phyloP scores from a whole-genome alignment of 2,113 vertebrate genomes.

The Anser brachyrhynchus region DNA sequence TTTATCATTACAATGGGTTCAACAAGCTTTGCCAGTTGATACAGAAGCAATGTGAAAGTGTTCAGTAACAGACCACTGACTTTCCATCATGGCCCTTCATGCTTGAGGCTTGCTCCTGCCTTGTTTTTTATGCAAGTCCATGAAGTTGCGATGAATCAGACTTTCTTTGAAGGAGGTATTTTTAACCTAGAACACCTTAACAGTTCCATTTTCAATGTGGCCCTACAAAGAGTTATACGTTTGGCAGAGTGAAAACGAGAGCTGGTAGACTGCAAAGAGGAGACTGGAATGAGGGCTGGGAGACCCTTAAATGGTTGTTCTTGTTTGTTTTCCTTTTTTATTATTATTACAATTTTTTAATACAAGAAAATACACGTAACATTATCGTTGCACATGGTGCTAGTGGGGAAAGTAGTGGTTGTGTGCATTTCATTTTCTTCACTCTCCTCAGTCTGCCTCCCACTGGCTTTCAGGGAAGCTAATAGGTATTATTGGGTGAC shows the following conservation, averaged over 20 bases:
- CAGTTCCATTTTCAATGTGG: neutral
- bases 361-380: rapidly evolving
- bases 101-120: neutral
- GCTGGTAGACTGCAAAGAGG: neutral
- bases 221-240: neutral
- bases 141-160: neutral
- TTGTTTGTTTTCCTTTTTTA: neutral
- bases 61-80: neutral
- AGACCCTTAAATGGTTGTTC: neutral
- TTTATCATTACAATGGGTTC: neutral
- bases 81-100: rapidly evolving
- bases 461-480: neutral
- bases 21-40: neutral
- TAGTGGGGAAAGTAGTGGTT: neutral
- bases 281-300: neutral
- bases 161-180: neutral
- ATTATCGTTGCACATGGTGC: neutral
- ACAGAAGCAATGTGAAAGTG: neutral
- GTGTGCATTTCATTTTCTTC: neutral
- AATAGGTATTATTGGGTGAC: neutral
- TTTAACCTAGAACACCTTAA: neutral
- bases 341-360: neutral
- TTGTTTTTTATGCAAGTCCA: neutral
- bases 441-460: neutral
- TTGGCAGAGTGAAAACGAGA: neutral